phyloP scores from a whole-genome alignment of 2,113 vertebrate species.

The Archilochus colubris region DNA sequence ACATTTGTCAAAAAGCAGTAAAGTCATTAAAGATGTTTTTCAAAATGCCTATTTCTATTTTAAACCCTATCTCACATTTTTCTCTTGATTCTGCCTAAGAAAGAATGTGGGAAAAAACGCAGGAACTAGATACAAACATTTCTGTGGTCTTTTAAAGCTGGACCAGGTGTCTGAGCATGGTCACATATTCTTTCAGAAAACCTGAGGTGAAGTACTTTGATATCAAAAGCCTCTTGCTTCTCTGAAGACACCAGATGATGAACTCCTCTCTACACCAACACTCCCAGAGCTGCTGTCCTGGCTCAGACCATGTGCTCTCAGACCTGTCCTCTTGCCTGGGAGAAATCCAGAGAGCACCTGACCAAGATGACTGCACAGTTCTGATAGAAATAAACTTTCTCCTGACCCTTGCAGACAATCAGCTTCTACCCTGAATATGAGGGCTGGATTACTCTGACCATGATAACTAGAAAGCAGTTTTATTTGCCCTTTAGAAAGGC shows the following conservation, averaged over 20 bases:
- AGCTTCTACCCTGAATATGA: neutral
- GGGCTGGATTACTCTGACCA: too few species aligned
- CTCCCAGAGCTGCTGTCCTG: neutral
- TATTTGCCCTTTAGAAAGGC: neutral
- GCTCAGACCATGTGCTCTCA: rapidly evolving
- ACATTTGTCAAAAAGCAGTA: slow-evolving; percentile 73
- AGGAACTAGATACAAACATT: neutral
- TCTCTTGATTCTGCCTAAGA: neutral
- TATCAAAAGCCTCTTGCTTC: neutral
- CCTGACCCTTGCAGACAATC: neutral
- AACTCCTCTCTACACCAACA: neutral
- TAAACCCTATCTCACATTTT: slow-evolving; percentile 49
- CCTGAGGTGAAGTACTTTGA: neutral
- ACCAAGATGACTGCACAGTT: neutral
- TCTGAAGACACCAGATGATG: neutral
- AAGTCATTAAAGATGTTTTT: slow-evolving; percentile 66
- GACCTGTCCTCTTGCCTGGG: neutral
- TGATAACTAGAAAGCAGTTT: rapidly evolving
- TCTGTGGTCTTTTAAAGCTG: neutral
- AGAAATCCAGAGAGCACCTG: neutral
- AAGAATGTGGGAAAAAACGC: slow-evolving; percentile 19
- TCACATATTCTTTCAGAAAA: neutral
- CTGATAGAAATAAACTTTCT: neutral
- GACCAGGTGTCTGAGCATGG: neutral
- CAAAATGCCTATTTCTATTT: slow-evolving; percentile 56